Evolutionary conservation across 2,797 vertebrate genomes (phyloP), one percentile per base, ranked within the genome.

Genomic region (Acipenser transmontanus): DNA sequence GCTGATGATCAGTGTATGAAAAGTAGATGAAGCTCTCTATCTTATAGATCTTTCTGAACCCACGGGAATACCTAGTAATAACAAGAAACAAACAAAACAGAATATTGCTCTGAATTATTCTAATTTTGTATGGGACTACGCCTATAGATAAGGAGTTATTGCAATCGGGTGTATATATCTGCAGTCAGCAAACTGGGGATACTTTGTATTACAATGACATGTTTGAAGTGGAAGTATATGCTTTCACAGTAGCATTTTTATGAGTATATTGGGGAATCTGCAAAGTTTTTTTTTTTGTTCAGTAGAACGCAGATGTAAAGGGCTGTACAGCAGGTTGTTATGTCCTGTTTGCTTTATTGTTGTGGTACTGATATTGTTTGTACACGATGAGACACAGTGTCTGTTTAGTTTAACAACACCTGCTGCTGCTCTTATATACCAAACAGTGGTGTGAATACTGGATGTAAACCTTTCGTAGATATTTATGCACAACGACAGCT

Each of bases 401-500:
- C 11, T 69, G 2, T 10, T 47, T 60, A 69, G 34, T 60, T 50
- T 60, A 69, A 7, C 13, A 52, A 54, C 54, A 61, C 48, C 56
- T 20, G 17, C 52, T 64, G 14, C 14, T 50, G 49, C n/a, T 49
- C 68, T 8, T 59, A 13, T 64, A 47, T 64, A 57, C 20, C 50
- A 68, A 60, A 64, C 14, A 57, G 47, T 10, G 47, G 51, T 65
- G 10, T 34, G 7, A 6, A 50, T 50, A 54, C 47, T 63, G 50
- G 66, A 17, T n/a, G 17, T 62, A 10, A 62, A 50, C 66, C 59
- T 49, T 62, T 9, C 6, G 7, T 54, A 6, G 7, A 51, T 49
- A 62, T 67, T 61, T 50, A 67, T 62, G 49, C 59, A 12, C 66
- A 47, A 49, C 59, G 59, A 52, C 50, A 65, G 63, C 52, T 47